Base-by-base conservation (phyloP, 2,797 vertebrate genomes). In the Neomorphus geoffroyi region DNA sequence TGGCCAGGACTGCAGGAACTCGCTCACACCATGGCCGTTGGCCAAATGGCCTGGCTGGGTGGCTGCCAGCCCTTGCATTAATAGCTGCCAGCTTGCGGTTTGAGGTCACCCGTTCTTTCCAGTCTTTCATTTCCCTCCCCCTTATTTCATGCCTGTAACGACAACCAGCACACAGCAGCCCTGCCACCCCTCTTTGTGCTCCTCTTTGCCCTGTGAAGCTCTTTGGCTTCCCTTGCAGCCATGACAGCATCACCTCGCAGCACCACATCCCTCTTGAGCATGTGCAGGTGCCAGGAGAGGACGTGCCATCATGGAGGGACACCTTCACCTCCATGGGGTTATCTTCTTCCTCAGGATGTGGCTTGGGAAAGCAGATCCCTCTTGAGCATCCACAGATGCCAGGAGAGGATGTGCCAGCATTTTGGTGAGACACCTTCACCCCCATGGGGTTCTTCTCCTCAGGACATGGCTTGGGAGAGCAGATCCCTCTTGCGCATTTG, bases 51-150 rank as follows among this genome's bases (percentile, higher is more conserved):
- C 85, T 54, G 88, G 75, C 90, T 96, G 96, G 93, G 90, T 18
- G 69, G 60, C 86, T 77, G 94, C 96, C 94, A 96, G 82, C 9
- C 0, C 58, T 80, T 3, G 69, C 92, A 73, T 95, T 93, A 92
- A 86, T 66, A 88, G 93, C 88, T 90, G 93, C 92, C 92, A 93
- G 83, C 90, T 65, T 66, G 93, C 13, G 82, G 90, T 80, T 92
- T 96, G 94, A 93, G 96, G 92, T 94, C 94, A 93, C 88, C 45
- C 82, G 65, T 91, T 93, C 93, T 96, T 95, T 94, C 94, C 93
- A 95, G 79, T 88, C 75, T 37, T 92, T 94, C 88, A 86, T 93
- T 94, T 67, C 88, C 51, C 57, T 7, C 18, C 10, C 23, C 72
- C 79, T 94, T 30, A 64, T 28, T 85, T 72, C 54, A 13, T 13